Base-by-base conservation (phyloP, 2,888 invertebrate genomes). In the Pollenia griseotomentosa region DNA sequence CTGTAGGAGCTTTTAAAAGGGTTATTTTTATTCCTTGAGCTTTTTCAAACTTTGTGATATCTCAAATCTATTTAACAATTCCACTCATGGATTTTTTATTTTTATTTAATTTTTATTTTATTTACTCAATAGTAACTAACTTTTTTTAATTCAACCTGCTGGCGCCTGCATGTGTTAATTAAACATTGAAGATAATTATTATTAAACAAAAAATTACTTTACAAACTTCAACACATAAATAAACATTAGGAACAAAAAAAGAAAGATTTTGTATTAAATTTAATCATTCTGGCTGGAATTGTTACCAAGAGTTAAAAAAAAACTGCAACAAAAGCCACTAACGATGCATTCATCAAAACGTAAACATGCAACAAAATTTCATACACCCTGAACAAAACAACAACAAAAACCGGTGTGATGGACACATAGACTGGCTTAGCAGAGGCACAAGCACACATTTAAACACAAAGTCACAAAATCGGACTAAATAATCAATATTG, bases 131-230 rank as follows among this genome's bases (percentile, higher is more conserved):
- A 42, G 23, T 10, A 79, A 59, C 40, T 40, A 59, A 70, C 44
- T 57, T 44, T 59, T 40, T 68, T 40, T 44, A 12, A 33, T 51
- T 74, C 8, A 48, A 80, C 1, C 63, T 81, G 53, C n/a, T 55
- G 80, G 80, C 80, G 80, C 80, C 71, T 46, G 46, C 11, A 55
- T 73, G 71, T 71, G 63, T 55, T 65, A 73, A 80, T 71, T 80
- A 71, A 71, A 71, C 70, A 14, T 79, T 9, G 23, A 80, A 33
- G 46, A 59, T 51, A 68, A 79, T 59, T 40, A n/a, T 14, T 53
- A 42, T 1, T 48, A 51, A 71, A 42, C 6, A 23, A 42, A 19
- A 55, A 23, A 42, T 33, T 44, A 61, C n/a, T 11, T 70, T 55
- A 57, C 19, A 51, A 51, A n/a, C 40, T 23, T 23, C 44, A 19